A percentile compares a stretch with the other conserved stretches of the same genome.
phyloP scores from a whole-genome alignment of 2,113 vertebrate genomes.

The Nymphicus hollandicus region DNA sequence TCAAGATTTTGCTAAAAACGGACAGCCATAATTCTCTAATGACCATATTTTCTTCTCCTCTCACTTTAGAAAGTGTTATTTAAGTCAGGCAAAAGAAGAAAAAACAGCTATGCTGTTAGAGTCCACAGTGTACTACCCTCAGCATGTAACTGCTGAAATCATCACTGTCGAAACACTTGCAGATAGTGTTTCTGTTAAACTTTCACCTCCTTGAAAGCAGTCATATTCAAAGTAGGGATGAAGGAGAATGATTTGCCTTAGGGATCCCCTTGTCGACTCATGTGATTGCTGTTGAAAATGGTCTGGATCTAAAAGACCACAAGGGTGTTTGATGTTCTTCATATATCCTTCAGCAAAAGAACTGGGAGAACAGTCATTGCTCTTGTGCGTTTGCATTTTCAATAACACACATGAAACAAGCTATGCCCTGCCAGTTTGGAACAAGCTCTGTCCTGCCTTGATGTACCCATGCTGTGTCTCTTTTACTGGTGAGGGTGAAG shows the following conservation, averaged over 20 bases:
- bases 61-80: not conserved
- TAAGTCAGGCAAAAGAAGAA: not conserved
- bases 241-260: conserved; percentile 48
- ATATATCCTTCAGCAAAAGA: conserved; percentile 58
- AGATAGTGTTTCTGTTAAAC: conserved; percentile 26
- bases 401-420: conserved; percentile 57
- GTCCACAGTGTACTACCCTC: not conserved
- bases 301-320: conserved; percentile 60
- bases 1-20: not conserved
- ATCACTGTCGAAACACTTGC: not conserved
- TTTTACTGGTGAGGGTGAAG: not conserved
- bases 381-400: conserved; percentile 37
- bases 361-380: conserved; percentile 47
- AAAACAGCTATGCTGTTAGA: not conserved
- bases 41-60: not conserved
- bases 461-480: not conserved
- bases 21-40: not conserved
- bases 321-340: conserved; percentile 57
- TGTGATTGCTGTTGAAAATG: conserved; percentile 49
- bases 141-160: not conserved
- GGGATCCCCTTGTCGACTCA: conserved; percentile 41
- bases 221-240: not conserved
- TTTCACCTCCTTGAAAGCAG: conserved; percentile 44
- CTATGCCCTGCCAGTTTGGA: conserved; percentile 26
- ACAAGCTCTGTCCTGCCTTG: conserved; percentile 56